Evolutionary conservation across 1,140 invertebrate genomes (phyloP).

Genomic region (Araneus ventricosus): DNA sequence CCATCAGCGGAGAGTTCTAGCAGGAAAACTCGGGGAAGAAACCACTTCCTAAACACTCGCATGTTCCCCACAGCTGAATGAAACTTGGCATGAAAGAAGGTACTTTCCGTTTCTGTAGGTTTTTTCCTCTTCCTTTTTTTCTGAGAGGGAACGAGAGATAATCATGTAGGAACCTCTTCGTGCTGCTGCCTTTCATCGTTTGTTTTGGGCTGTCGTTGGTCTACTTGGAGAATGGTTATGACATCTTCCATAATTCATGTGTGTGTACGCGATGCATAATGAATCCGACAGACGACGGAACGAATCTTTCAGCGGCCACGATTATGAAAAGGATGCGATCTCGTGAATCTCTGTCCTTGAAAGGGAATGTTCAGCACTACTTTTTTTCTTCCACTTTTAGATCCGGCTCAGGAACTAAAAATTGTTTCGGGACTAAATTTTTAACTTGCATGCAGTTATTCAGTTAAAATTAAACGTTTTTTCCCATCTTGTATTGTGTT

Average conservation of each 20-base stretch:
- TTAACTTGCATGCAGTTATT: background rate
- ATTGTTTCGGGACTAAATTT: background rate
- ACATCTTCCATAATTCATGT: conserved; percentile 57
- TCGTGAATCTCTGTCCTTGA: background rate
- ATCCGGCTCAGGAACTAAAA: background rate
- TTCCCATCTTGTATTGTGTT: too few species aligned
- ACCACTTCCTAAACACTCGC: background rate
- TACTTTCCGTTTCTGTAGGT: background rate
- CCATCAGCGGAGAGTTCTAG: too few species aligned
- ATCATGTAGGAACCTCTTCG: background rate
- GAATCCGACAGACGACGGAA: background rate
- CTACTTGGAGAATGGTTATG: conserved; percentile 44
- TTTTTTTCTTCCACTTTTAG: background rate
- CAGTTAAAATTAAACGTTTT: background rate
- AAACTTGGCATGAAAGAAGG: conserved; percentile 7
- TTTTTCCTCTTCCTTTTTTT: background rate
- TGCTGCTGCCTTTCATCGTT: background rate
- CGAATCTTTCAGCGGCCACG: background rate
- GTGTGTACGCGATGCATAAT: conserved; percentile 20
- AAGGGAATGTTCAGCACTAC: background rate
- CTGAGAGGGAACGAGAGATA: background rate
- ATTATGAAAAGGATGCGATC: background rate
- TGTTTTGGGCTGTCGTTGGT: background rate
- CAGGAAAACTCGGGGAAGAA: background rate
- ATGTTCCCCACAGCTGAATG: background rate